These are phyloP conservation scores for Meandrina meandrites DNA, from an alignment of 92 coral and sea anemone species.

Conservation along the genomic window DNA sequence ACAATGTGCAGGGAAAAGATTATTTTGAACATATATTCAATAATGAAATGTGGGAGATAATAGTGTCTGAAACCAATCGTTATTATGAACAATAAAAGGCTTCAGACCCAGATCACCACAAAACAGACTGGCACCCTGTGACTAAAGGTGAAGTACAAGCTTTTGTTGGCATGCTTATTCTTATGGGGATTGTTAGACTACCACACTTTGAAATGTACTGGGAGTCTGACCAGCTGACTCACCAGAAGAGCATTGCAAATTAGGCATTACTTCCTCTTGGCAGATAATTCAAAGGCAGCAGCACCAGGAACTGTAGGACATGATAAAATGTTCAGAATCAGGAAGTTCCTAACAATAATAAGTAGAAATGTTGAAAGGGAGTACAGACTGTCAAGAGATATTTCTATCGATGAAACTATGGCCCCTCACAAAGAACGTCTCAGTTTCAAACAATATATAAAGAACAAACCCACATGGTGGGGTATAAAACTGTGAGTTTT, in stretches of 20 bases:
- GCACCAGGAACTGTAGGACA: conserved; percentile 10
- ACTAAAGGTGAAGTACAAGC: conserved; percentile 45
- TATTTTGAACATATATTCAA: conserved; percentile 36
- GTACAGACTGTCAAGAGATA: conserved; percentile 31
- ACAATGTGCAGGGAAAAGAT: conserved; percentile 11
- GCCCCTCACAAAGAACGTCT: conserved; percentile 47
- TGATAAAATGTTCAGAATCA: neutral
- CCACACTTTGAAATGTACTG: conserved; percentile 45
- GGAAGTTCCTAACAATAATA: too few species aligned
- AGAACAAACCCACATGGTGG: conserved; percentile 46
- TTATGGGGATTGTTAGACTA: conserved; percentile 53
- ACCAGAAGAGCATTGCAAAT: conserved; percentile 43
- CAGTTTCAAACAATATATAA: conserved; percentile 38
- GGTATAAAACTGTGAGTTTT: conserved; percentile 48
- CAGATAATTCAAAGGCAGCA: conserved; percentile 31
- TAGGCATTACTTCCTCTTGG: conserved; percentile 47
- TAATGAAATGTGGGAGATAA: conserved; percentile 47
- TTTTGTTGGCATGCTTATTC: conserved; percentile 49
- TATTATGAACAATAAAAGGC: conserved; percentile 46
- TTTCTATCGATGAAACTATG: conserved; percentile 52
- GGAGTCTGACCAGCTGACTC: conserved; percentile 26
- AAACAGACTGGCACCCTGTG: conserved; percentile 36
- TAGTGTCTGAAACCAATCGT: conserved; percentile 47
- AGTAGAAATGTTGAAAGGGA: neutral
- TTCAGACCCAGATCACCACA: conserved; percentile 49